Evolutionary conservation across 2,113 vertebrate species (phyloP).

Genomic region (Pachycephala philippinensis): DNA sequence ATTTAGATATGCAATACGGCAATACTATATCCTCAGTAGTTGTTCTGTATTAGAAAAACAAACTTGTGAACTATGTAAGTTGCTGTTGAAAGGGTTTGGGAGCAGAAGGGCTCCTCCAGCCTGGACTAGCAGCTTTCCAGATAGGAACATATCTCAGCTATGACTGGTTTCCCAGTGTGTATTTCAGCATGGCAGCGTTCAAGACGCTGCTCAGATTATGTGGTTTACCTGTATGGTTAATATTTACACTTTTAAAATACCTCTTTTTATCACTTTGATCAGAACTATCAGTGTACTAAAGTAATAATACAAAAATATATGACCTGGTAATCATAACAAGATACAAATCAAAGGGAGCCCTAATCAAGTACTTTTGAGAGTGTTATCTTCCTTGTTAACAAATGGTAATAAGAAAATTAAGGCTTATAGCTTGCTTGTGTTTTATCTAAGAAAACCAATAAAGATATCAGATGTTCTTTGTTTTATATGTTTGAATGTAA

Average conservation of each 20-base stretch:
- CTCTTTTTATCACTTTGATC: slow-evolving; percentile 30
- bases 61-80: background rate
- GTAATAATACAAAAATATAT: slow-evolving; percentile 48
- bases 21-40: background rate
- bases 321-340: slow-evolving; percentile 42
- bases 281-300: slow-evolving; percentile 14
- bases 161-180: background rate
- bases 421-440: slow-evolving; percentile 51
- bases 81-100: background rate
- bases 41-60: background rate
- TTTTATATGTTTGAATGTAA: slow-evolving; percentile 51
- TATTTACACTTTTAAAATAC: slow-evolving; percentile 20
- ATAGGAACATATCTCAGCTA: background rate
- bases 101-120: background rate
- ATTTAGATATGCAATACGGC: background rate
- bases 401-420: slow-evolving; percentile 70
- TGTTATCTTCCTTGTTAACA: slow-evolving; percentile 68
- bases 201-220: background rate
- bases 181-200: background rate
- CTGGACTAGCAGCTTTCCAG: background rate
- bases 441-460: slow-evolving; percentile 66
- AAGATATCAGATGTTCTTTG: slow-evolving; percentile 63
- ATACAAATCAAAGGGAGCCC: slow-evolving; percentile 56
- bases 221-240: slow-evolving; percentile 28
- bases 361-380: slow-evolving; percentile 63